Evolutionary conservation across 2,888 invertebrate species (phyloP).

Genomic region (Timandra comae): DNA sequence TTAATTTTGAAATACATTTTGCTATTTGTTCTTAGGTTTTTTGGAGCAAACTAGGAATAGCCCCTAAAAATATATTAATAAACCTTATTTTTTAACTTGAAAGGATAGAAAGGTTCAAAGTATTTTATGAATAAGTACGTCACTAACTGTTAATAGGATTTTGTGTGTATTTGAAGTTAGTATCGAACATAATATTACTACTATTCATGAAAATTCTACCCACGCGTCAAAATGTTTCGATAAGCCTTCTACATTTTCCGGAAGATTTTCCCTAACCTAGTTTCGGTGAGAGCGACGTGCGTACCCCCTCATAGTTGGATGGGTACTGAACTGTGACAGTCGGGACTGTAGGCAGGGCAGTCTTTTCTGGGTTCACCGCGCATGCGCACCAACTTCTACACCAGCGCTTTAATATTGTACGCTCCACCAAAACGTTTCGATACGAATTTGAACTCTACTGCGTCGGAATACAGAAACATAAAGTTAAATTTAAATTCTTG

Average conservation of each 20-base stretch:
- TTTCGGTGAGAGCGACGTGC: conserved; percentile 7
- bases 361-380: conserved; percentile 23
- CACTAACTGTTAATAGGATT: no score
- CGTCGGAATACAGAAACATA: conserved; percentile 7
- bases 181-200: background rate
- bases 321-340: conserved; percentile 15
- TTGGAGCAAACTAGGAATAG: no score
- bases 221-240: background rate
- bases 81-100: no score
- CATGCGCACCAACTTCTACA: conserved; percentile 17
- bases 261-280: conserved; percentile 15
- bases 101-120: no score
- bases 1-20: no score
- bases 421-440: conserved; percentile 1
- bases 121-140: no score
- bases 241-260: conserved; percentile 12
- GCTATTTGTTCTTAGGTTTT: no score
- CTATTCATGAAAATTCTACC: background rate
- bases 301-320: conserved; percentile 4
- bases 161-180: background rate
- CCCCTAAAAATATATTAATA: no score
- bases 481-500: conserved; percentile 1
- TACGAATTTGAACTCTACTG: conserved; percentile 6
- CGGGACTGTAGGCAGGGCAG: conserved; percentile 12
- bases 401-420: conserved; percentile 12